Evolutionary conservation across 2,113 vertebrate species (phyloP).

Genomic region (Noctilio leporinus): DNA sequence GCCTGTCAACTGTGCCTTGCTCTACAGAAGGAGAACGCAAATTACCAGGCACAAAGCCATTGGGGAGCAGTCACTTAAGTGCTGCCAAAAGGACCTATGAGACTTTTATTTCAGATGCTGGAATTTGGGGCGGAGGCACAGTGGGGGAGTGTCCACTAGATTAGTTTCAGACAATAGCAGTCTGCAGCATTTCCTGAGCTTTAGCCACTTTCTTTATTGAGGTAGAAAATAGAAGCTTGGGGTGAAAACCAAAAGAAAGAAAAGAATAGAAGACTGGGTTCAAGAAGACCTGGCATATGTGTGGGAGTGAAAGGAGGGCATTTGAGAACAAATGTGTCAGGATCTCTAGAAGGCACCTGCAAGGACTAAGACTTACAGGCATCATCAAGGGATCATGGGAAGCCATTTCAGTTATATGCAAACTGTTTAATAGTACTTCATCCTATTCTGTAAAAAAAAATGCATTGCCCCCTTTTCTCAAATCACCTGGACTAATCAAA

Average conservation of each 20-base stretch:
- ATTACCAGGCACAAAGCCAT: slow-evolving; percentile 14
- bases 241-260: background rate
- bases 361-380: background rate
- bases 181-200: background rate
- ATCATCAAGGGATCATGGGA: background rate
- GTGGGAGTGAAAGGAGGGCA: background rate
- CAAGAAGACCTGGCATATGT: background rate
- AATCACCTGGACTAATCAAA: background rate
- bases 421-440: background rate
- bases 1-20: background rate
- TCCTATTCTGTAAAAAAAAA: background rate
- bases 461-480: background rate
- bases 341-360: background rate
- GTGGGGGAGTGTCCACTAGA: background rate
- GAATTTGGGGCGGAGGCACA: background rate
- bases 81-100: slow-evolving; percentile 1
- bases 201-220: background rate
- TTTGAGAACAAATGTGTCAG: background rate
- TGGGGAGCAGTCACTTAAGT: background rate
- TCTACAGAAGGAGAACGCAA: background rate
- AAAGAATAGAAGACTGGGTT: background rate
- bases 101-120: background rate
- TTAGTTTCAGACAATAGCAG: background rate
- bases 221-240: background rate
- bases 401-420: background rate